These are phyloP conservation scores for Orthonevra nobilis DNA, from an alignment of 2,888 invertebrate species.

Conservation along the genomic window DNA sequence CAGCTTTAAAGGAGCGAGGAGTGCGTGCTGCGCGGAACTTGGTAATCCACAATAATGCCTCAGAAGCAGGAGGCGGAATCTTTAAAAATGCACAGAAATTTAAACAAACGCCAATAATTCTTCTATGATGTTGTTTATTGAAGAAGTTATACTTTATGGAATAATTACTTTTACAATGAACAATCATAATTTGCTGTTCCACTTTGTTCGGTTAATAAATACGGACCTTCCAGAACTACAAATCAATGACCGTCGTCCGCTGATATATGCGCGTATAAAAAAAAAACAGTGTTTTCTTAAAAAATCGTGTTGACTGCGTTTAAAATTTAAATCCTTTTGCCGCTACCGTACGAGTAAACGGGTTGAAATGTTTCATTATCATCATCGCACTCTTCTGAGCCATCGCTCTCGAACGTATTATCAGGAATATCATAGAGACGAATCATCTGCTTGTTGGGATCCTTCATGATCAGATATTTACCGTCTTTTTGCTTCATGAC, in stretches of 20 bases:
- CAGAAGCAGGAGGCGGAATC: too few relatives aligned
- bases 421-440: slow-evolving; percentile 99
- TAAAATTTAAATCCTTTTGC: slow-evolving; percentile 52
- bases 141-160: slow-evolving; percentile 49
- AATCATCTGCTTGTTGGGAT: slow-evolving; percentile 99
- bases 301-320: slow-evolving; percentile 10
- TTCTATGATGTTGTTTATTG: slow-evolving; percentile 63
- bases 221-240: slow-evolving; percentile 25
- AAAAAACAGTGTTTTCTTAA: slow-evolving; percentile 36
- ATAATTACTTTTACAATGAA: slow-evolving; percentile 54
- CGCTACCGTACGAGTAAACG: slow-evolving; percentile 75
- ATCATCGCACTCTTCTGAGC: slow-evolving; percentile 85
- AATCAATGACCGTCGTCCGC: slow-evolving; percentile 11
- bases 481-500: slow-evolving; percentile 98
- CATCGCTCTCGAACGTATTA: slow-evolving; percentile 98
- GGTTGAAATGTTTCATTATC: slow-evolving; percentile 80
- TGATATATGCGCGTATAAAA: slow-evolving; percentile 1
- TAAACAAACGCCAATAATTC: background rate
- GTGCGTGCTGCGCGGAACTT: too few relatives aligned
- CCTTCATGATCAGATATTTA: slow-evolving; percentile 98
- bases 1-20: too few relatives aligned
- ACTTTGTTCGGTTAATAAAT: slow-evolving; percentile 56
- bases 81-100: too few relatives aligned
- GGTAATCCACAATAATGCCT: too few relatives aligned
- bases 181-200: slow-evolving; percentile 42